Evolutionary conservation across 2,113 vertebrate genomes (phyloP).

Genomic region (Lophochroa leadbeateri): DNA sequence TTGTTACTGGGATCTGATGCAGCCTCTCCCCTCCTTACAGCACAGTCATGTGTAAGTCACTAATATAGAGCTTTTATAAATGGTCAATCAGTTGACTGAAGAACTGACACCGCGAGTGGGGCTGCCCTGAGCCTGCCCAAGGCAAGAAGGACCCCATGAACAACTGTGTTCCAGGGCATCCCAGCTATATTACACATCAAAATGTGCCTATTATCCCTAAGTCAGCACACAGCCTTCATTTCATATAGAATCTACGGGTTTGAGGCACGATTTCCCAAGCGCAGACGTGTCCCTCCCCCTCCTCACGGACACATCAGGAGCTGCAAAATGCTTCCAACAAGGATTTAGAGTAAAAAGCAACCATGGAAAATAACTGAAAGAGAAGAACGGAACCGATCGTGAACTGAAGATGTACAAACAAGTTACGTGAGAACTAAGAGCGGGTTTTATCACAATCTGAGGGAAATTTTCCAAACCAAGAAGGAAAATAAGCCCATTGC

Average conservation of each 20-base stretch:
- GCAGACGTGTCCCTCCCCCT: neutral
- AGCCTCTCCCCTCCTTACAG: neutral
- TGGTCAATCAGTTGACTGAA: rapidly evolving
- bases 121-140: neutral
- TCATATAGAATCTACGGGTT: neutral
- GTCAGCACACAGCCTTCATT: neutral
- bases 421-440: neutral
- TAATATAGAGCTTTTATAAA: neutral
- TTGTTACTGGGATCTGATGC: neutral
- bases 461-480: neutral
- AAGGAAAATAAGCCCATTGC: neutral
- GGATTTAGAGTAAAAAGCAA: neutral
- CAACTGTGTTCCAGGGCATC: rapidly evolving
- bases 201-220: rapidly evolving
- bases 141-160: neutral
- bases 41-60: rapidly evolving
- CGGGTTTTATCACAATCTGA: neutral
- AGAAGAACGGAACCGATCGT: neutral
- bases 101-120: neutral
- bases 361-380: neutral
- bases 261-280: neutral
- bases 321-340: neutral
- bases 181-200: neutral
- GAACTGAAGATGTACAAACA: neutral
- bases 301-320: neutral